Evolutionary conservation across 2,888 invertebrate genomes (phyloP).

Genomic region (Pyrgus malvae): DNA sequence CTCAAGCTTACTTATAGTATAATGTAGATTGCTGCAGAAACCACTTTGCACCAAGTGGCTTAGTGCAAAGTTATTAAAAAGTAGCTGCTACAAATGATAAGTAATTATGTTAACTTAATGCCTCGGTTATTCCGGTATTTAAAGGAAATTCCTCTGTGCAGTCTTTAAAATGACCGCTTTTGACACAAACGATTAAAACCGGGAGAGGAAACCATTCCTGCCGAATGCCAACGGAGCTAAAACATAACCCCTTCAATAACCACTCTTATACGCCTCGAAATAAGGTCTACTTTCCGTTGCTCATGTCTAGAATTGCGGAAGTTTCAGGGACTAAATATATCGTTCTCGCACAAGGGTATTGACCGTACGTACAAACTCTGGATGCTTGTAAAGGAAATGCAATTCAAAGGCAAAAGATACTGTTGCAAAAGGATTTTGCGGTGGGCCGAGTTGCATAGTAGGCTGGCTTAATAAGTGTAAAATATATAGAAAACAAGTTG

Average conservation of each 20-base stretch:
- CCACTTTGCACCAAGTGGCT: too few relatives aligned
- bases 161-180: slow-evolving; percentile 19
- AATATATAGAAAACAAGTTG: too few relatives aligned
- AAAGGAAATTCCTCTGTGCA: too few relatives aligned
- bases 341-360: slow-evolving; percentile 21
- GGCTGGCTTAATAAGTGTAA: too few relatives aligned
- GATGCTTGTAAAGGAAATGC: slow-evolving; percentile 19
- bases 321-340: slow-evolving; percentile 26
- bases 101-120: too few relatives aligned
- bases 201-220: slow-evolving; percentile 18
- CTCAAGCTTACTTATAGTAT: too few relatives aligned
- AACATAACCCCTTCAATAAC: not conserved
- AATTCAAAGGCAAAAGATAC: slow-evolving; percentile 1
- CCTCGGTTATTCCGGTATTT: too few relatives aligned
- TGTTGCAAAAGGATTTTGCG: too few relatives aligned
- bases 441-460: too few relatives aligned
- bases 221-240: slow-evolving; percentile 15
- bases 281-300: slow-evolving; percentile 7
- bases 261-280: not conserved
- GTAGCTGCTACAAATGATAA: too few relatives aligned
- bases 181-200: slow-evolving; percentile 13
- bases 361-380: slow-evolving; percentile 21
- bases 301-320: slow-evolving; percentile 16
- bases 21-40: too few relatives aligned
- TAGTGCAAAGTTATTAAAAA: too few relatives aligned